Conservation (phyloP, 2,797 vertebrate species). For the Taenioides sp. region DNA sequence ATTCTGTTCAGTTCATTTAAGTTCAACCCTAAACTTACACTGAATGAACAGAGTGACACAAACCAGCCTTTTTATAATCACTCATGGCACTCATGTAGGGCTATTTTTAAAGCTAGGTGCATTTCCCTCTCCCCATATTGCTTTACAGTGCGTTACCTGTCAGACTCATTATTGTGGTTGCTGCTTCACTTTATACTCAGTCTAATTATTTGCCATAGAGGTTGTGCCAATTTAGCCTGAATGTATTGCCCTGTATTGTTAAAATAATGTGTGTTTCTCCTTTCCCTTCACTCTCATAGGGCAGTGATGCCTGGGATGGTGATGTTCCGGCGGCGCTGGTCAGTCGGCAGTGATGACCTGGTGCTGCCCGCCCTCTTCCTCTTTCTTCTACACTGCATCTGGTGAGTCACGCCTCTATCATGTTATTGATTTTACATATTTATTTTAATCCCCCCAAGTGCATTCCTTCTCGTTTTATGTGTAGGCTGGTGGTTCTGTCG, state of each 20-base stretch:
- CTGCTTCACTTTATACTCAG: conserved; percentile 26
- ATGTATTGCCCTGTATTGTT: neutral
- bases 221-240: conserved; percentile 3
- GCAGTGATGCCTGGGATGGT: conserved; percentile 98
- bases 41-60: conserved; percentile 6
- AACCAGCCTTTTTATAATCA: conserved; percentile 28
- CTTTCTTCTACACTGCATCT: conserved; percentile 95
- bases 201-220: conserved; percentile 11
- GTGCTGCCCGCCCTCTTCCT: conserved; percentile 98
- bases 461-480: neutral
- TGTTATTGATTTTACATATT: conserved; percentile 6
- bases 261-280: neutral
- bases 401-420: conserved; percentile 79
- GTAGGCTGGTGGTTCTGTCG: conserved; percentile 95
- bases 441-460: neutral
- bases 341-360: conserved; percentile 99
- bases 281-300: conserved; percentile 54
- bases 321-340: conserved; percentile 99
- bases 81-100: conserved; percentile 13
- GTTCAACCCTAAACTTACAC: conserved; percentile 32
- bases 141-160: conserved; percentile 37
- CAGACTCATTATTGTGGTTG: conserved; percentile 29
- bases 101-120: conserved; percentile 23
- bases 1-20: conserved; percentile 46
- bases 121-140: conserved; percentile 35